A percentile compares a stretch with the other conserved stretches of the same genome.
These are phyloP conservation scores for Haplotaxodon microlepis DNA, from an alignment of 2,113 vertebrate species.

Conservation along the genomic window DNA sequence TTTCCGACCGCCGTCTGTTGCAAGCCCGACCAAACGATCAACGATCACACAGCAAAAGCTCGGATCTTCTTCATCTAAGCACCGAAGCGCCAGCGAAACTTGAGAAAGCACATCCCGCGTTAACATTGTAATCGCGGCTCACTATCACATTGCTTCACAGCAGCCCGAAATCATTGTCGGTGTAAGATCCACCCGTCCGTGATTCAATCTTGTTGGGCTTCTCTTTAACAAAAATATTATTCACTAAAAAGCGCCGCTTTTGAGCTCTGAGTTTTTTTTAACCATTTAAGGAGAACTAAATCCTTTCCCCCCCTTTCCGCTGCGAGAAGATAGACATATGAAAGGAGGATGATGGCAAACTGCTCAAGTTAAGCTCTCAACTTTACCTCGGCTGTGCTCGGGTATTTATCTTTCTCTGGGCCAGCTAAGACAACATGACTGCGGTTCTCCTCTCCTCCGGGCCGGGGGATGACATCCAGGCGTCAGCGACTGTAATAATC, in stretches of 20 bases:
- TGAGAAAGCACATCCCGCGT: neutral
- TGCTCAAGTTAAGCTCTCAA: conserved; percentile 37
- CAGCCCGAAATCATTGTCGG: neutral
- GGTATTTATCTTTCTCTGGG: neutral
- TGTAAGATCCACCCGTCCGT: neutral
- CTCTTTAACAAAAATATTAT: neutral
- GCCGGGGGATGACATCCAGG: neutral
- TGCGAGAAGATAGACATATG: neutral
- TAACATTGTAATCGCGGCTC: neutral
- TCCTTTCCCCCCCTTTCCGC: neutral
- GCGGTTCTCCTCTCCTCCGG: neutral
- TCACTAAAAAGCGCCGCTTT: neutral
- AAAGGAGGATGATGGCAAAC: conserved; percentile 17
- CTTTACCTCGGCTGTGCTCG: conserved; percentile 61
- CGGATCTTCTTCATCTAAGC: neutral
- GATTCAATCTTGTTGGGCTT: neutral
- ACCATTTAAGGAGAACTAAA: conserved; percentile 29
- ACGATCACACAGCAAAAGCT: neutral
- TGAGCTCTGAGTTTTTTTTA: neutral
- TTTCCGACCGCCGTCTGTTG: neutral
- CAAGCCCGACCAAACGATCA: neutral
- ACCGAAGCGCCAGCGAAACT: neutral
- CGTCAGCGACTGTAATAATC: neutral
- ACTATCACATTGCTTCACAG: neutral
- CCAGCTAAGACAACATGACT: conserved; percentile 34